Base-by-base conservation (phyloP, 2,888 invertebrate species). In the Tenthredo mesomela region DNA sequence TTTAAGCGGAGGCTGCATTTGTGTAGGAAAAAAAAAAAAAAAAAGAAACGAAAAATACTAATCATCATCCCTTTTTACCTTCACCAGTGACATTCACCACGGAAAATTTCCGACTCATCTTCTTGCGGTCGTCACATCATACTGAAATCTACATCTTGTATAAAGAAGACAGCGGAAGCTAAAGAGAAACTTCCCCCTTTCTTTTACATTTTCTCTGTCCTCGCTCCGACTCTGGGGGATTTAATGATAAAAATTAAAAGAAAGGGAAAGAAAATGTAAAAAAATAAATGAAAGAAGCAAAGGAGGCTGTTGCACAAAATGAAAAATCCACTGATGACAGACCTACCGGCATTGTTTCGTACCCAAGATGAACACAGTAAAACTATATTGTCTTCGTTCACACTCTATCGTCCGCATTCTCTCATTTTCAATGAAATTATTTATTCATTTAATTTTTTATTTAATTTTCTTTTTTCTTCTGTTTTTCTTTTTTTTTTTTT, bases 341-440 rank as follows among this genome's bases (percentile, higher is more conserved):
- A 80, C 80, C 40, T 80, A 80, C 80, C 80, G 80, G 80, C 80
- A 80, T 80, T 65, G 80, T 80, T 80, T 37, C 40, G 61, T 80
- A 9, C 12, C 33, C 33, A 61, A 40, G 61, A 80, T 58, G 61
- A 61, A 61, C 37, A 40, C 61, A n/a, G 61, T 37, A 10, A 29
- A 54, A 33, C 18, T 33, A 54, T 54, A 54, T 54, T 7, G 12
- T 29, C 37, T n/a, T 77, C 71, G 33, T 54, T 10, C 33, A 33
- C 77, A 77, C 54, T 77, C 43, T 77, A 33, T 21, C 33, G 54
- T 40, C 18, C 54, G 54, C 77, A 77, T 77, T 77, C 50, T 77
- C 25, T 50, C 77, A 54, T 50, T 33, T 33, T 77, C 33, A 33
- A 67, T 33, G 2, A 67, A 18, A 29, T 29, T n/a, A n/a, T 29